Percentiles rank a stretch among this genome's conserved stretches.
Conservation (phyloP, 2,888 invertebrate species). For the Eurytoma adleriae region DNA sequence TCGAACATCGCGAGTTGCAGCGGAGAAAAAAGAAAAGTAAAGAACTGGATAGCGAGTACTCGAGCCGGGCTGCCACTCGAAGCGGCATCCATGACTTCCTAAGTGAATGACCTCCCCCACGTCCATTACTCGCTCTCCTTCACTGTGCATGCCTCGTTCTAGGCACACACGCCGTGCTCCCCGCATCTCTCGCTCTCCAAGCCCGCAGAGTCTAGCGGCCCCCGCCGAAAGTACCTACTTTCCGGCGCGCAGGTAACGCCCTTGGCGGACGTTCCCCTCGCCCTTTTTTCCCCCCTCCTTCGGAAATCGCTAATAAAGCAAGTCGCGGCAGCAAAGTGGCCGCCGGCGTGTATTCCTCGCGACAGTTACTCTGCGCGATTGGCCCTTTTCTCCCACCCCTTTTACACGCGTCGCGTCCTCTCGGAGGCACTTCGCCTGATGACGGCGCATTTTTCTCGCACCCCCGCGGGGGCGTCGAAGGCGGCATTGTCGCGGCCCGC, state of each 20-base stretch:
- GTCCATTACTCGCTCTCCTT: slow-evolving; percentile 1
- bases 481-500: slow-evolving; percentile 1
- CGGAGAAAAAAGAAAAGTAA: too few species aligned
- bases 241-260: background rate
- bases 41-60: too few species aligned
- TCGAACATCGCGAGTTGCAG: too few species aligned
- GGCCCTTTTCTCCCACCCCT: slow-evolving; percentile 1
- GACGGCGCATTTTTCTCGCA: slow-evolving; percentile 52
- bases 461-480: background rate
- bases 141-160: background rate
- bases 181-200: background rate
- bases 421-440: slow-evolving; percentile 52
- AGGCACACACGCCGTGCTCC: slow-evolving; percentile 19
- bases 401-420: slow-evolving; percentile 8
- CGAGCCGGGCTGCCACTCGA: slow-evolving; percentile 8
- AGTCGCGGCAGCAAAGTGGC: slow-evolving; percentile 19
- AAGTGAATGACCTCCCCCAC: slow-evolving; percentile 47
- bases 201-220: background rate
- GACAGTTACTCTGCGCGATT: slow-evolving; percentile 41
- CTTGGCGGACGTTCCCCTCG: slow-evolving; percentile 20
- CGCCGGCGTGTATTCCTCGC: slow-evolving; percentile 7
- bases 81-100: slow-evolving; percentile 25
- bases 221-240: slow-evolving; percentile 28
- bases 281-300: slow-evolving; percentile 9
- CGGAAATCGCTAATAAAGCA: slow-evolving; percentile 49